Evolutionary conservation across 2,797 vertebrate species (phyloP), one percentile per base, ranked within the genome.

Genomic region (Micrastur ruficollis): DNA sequence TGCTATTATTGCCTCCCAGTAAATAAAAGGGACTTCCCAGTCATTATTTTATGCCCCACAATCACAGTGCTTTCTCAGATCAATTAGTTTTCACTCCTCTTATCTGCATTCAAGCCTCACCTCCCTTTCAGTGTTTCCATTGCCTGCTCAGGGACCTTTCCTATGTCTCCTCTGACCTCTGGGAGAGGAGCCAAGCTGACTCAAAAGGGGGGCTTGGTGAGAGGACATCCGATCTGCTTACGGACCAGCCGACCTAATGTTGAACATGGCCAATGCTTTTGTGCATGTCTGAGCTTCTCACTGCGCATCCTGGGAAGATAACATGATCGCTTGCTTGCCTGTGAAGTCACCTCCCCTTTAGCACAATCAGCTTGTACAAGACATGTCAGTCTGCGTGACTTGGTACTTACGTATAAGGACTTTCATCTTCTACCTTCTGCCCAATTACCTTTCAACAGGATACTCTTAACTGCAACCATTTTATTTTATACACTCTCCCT

Each of bases 31-130:
- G 82, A 82, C 68, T 94, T 94, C 85, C 70, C 71, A 84, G 61
- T 72, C 93, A 96, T 96, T 96, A 96, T 94, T 94, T 96, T 93
- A 93, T 95, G 92, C 31, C 75, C 66, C 50, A 73, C 59, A 90
- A 89, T 83, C 68, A 81, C 50, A 38, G 66, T 34, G 44, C 58
- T 88, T 95, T 94, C 88, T 65, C 70, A 91, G 89, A 96, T 90
- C 80, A 96, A 96, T 92, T 96, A 90, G 79, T 94, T 92, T 92
- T 93, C 89, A 75, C 70, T 96, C 66, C 32, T 88, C 79, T 96
- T 92, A 93, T 93, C 95, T 95, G 58, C 52, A 86, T 93, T 96
- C 68, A 86, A 90, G 79, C 66, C 47, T 94, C 84, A 81, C n/a
- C 70, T 90, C 91, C 71, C 62, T 88, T 93, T 95, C 93, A 93